Conservation (phyloP, 2,113 vertebrate genomes). For the Scomber scombrus region DNA sequence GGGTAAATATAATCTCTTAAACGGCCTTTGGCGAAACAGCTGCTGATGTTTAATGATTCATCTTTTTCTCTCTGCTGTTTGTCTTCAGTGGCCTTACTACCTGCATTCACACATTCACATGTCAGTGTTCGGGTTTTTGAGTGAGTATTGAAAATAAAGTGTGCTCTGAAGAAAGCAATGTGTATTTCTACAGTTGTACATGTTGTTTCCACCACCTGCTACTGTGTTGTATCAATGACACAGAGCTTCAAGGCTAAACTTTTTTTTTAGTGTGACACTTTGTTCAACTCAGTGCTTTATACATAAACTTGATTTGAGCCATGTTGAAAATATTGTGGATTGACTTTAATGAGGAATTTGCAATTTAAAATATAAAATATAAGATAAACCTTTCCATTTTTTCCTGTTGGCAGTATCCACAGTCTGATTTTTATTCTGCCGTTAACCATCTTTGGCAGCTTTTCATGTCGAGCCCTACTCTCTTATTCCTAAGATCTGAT, state of each 20-base stretch:
- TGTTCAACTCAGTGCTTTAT: too few relatives aligned
- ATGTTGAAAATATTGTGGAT: not conserved
- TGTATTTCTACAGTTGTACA: too few relatives aligned
- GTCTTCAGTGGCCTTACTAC: not conserved
- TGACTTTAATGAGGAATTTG: slow-evolving; percentile 7
- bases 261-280: too few relatives aligned
- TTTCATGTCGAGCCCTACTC: not conserved
- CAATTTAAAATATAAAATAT: not conserved
- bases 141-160: not conserved
- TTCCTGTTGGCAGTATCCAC: slow-evolving; percentile 16
- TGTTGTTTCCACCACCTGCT: too few relatives aligned
- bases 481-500: slow-evolving; percentile 19
- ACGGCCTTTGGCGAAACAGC: too few relatives aligned
- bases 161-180: too few relatives aligned
- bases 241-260: too few relatives aligned
- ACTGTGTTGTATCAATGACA: not conserved
- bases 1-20: not conserved
- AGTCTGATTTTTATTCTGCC: slow-evolving; percentile 52
- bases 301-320: too few relatives aligned
- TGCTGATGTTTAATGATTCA: not conserved
- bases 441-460: slow-evolving; percentile 8
- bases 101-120: too few relatives aligned
- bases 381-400: slow-evolving; percentile 1
- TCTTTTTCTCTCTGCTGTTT: not conserved
- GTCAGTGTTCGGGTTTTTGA: not conserved